Percentiles rank a stretch among this genome's conserved stretches.
Conservation (phyloP, 2,113 vertebrate species). For the Nymphicus hollandicus region DNA sequence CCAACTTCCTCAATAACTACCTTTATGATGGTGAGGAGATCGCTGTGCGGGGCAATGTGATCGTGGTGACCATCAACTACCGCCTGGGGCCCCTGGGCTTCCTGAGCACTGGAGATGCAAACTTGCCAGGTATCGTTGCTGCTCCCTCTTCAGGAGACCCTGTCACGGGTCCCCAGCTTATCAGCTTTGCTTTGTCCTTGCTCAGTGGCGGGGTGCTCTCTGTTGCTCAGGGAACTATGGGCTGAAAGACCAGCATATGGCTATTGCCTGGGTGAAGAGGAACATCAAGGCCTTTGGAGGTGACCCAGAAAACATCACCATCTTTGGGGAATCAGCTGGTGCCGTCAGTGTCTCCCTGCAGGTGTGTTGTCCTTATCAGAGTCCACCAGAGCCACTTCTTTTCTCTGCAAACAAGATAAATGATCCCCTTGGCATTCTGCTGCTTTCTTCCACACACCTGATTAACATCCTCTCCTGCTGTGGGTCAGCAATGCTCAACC, state of each 20-base stretch:
- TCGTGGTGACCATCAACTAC: conserved; percentile 91
- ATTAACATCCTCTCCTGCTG: background rate
- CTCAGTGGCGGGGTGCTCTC: background rate
- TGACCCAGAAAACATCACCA: conserved; percentile 85
- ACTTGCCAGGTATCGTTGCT: conserved; percentile 71
- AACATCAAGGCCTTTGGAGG: conserved; percentile 92
- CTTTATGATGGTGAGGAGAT: conserved; percentile 88
- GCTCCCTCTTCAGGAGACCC: background rate
- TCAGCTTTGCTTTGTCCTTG: background rate
- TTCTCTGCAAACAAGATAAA: too few relatives aligned
- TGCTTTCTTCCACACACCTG: background rate
- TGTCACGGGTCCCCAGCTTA: accelerated
- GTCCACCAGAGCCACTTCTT: background rate
- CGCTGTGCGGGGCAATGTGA: conserved; percentile 85
- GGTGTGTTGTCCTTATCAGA: conserved; percentile 61
- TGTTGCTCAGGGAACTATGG: conserved; percentile 86
- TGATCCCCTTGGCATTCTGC: background rate
- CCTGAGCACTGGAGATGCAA: conserved; percentile 87
- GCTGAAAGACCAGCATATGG: conserved; percentile 93
- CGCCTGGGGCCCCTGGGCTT: conserved; percentile 90
- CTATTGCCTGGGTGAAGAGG: conserved; percentile 93
- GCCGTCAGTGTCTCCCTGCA: conserved; percentile 83
- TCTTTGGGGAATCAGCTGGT: conserved; percentile 95
- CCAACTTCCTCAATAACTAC: conserved; percentile 85
- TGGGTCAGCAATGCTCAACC: background rate